Base-by-base conservation (phyloP, 2,888 invertebrate species). In the Morpho achilles region DNA sequence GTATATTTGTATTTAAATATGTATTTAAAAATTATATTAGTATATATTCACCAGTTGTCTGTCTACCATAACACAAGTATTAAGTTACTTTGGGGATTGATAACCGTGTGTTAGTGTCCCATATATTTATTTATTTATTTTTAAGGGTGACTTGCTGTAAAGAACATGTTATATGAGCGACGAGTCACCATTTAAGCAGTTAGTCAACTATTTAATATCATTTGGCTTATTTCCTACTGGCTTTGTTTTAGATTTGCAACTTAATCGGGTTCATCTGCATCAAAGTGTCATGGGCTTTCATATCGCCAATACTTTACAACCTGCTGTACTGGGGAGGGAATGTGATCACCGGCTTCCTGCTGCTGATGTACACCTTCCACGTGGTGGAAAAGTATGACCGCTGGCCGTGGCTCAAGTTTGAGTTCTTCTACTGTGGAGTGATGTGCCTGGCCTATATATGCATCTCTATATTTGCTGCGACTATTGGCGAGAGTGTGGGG, bases 331-430 rank as follows among this genome's bases (percentile, higher is more conserved):
- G 96, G 94, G 90, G 92, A 8, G 97, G 94, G 4, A 95, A 96
- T 72, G 95, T 96, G 91, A 91, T 96, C 65, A 95, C 96, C 0
- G 91, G 93, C 2, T 92, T 96, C 58, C 81, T 97, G 32, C 84
- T 97, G 10, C 88, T 93, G 0, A 91, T 95, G 63, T 98, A 97
- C 79, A 76, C 95, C 47, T 96, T 97, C 79, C 97, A 97, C 79
- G 89, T 97, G 7, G 92, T 97, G 55, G 97, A 97, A 83, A 95
- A 95, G 76, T 93, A 94, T 66, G 94, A 94, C 74, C 93, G 92
- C 70, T 93, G 96, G 72, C 97, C 97, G 0, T 97, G 97, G 97
- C 84, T 96, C 45, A 95, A 95, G 80, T 92, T 94, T 67, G 97
- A 97, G 85, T 92, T 96, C 68, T 87, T 93, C 53, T 97, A 92